Evolutionary conservation across 2,797 vertebrate genomes (phyloP).

Genomic region (Austrolebias charrua): DNA sequence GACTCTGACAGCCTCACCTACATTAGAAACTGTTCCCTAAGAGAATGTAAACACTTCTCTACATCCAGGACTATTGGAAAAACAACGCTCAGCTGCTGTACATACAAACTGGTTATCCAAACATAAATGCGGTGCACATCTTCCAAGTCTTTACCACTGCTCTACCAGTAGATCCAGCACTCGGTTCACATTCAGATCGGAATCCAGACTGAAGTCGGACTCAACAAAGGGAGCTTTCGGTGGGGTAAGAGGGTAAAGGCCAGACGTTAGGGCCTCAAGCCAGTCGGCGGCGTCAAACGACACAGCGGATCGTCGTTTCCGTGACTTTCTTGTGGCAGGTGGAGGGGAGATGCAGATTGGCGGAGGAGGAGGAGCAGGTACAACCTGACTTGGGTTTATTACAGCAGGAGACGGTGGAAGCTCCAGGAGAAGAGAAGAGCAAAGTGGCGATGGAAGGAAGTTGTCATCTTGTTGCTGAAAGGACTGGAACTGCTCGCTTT

Average conservation of each 20-base stretch:
- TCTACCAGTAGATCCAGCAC: conserved; percentile 84
- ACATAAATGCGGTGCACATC: conserved; percentile 10
- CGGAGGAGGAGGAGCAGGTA: conserved; percentile 73
- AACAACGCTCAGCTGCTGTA: conserved; percentile 41
- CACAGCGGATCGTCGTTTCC: conserved; percentile 74
- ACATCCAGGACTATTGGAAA: conserved; percentile 49
- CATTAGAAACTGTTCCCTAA: conserved; percentile 30
- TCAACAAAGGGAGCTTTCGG: conserved; percentile 85
- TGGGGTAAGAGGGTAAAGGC: conserved; percentile 79
- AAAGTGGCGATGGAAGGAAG: conserved; percentile 81
- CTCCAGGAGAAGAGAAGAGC: conserved; percentile 82
- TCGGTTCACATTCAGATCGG: conserved; percentile 84
- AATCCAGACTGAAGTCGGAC: conserved; percentile 85
- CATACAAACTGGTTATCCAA: conserved; percentile 27
- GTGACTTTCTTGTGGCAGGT: conserved; percentile 65
- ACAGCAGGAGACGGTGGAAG: conserved; percentile 80
- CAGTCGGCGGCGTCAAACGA: conserved; percentile 86
- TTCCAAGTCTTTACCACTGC: conserved; percentile 76
- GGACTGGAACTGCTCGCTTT: conserved; percentile 55
- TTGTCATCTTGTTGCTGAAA: conserved; percentile 70
- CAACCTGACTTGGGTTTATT: conserved; percentile 68
- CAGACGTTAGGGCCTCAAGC: conserved; percentile 85
- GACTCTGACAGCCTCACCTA: conserved; percentile 50
- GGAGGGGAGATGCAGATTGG: conserved; percentile 80
- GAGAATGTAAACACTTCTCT: conserved; percentile 33